These are phyloP conservation scores for Drosophila auraria DNA, from an alignment of 1,140 invertebrate species.

Conservation along the genomic window DNA sequence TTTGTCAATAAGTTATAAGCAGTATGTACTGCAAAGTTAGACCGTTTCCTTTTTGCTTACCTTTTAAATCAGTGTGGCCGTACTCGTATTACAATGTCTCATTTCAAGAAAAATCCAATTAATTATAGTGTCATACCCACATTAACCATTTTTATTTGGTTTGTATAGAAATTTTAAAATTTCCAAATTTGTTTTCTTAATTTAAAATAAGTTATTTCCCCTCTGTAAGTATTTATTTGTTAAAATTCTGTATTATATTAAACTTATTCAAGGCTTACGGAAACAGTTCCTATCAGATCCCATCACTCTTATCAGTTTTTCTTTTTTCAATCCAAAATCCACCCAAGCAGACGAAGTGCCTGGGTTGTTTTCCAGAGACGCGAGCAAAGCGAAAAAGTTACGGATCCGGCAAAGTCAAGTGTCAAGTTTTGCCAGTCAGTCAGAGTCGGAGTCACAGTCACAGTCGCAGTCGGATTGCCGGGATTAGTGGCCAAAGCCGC, in stretches of 20 bases:
- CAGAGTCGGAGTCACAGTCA: slow-evolving; percentile 3
- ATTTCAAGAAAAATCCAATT: no score
- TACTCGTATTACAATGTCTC: no score
- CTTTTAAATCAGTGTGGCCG: no score
- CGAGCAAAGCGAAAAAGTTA: slow-evolving; percentile 31
- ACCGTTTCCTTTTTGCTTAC: no score
- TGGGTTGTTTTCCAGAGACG: slow-evolving; percentile 5
- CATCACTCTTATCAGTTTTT: slow-evolving; percentile 4
- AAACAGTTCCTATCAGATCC: neutral
- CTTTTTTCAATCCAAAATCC: neutral
- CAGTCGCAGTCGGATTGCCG: slow-evolving; percentile 26
- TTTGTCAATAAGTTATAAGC: no score
- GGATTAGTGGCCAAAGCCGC: slow-evolving; percentile 44
- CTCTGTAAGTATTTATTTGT: neutral
- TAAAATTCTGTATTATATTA: neutral
- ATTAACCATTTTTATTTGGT: no score
- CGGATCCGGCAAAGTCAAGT: slow-evolving; percentile 28
- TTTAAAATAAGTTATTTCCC: no score
- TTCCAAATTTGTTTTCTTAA: no score
- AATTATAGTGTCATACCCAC: no score
- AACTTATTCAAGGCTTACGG: neutral
- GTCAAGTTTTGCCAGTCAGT: slow-evolving; percentile 46
- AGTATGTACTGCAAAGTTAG: no score
- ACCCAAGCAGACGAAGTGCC: slow-evolving; percentile 4
- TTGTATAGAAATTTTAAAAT: no score